These are phyloP conservation scores for Oophaga sylvatica DNA, from an alignment of 2,797 vertebrate genomes.

Conservation along the genomic window DNA sequence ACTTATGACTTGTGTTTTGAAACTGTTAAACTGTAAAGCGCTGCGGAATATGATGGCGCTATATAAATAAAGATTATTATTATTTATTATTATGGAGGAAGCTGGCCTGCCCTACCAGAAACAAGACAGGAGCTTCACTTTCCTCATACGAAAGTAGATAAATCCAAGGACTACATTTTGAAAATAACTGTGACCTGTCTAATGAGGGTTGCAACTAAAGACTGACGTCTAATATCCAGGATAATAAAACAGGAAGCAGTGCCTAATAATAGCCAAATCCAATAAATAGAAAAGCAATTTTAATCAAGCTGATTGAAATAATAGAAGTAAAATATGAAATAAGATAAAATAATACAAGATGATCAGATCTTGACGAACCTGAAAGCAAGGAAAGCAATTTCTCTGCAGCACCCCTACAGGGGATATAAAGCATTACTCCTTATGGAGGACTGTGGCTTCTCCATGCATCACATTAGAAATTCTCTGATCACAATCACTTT, in stretches of 20 bases:
- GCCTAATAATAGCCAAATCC: neutral
- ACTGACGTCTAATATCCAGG: neutral
- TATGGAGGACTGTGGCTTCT: no score
- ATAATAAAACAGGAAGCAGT: neutral
- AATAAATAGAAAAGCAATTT: neutral
- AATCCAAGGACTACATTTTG: neutral
- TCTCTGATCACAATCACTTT: neutral
- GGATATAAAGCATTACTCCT: neutral
- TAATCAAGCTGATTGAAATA: neutral
- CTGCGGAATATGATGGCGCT: no score
- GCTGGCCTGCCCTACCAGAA: neutral
- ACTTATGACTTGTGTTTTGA: no score
- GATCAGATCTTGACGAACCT: neutral
- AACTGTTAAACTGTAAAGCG: no score
- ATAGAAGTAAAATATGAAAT: neutral
- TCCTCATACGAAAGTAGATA: neutral
- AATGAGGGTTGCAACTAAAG: neutral
- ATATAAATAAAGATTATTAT: no score
- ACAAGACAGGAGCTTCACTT: neutral
- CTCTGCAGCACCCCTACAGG: neutral
- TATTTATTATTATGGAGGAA: no score
- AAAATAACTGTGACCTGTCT: neutral
- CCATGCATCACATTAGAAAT: neutral
- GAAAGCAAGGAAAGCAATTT: neutral
- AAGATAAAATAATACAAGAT: neutral